Evolutionary conservation across 2,797 vertebrate species (phyloP), one percentile per base, ranked within the genome.

Genomic region (Rhodeus uyekii): DNA sequence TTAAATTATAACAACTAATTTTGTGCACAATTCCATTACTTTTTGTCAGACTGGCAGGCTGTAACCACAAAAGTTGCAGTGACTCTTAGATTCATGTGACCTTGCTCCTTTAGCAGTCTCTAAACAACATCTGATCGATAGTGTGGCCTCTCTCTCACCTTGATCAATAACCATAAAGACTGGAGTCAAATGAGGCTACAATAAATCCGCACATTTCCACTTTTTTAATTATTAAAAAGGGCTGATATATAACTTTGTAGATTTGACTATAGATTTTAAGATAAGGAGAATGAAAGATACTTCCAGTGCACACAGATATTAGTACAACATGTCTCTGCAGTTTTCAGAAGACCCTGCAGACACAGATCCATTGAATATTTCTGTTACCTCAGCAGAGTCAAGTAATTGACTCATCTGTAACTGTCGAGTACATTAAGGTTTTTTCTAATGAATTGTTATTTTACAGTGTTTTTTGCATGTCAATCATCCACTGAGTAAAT

Each of bases 71-170:
- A 77, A 76, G 83, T 79, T 84, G 44, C 50, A 79, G 55, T 77
- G 55, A 74, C 84, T 77, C 69, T 78, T 67, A 55, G 67, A 76
- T 84, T 77, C 53, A 42, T 60, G 32, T 87, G 84, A 87, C 85
- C 83, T 84, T 88, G 83, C 65, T 85, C 55, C 10, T 83, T 71
- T 80, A 81, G 79, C 78, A 84, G 78, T 81, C 79, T 78, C 83
- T 84, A 83, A 89, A 84, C 75, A 83, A 75, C 71, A 77, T 84
- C 76, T 83, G 72, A 86, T 88, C 86, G 83, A 87, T 89, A 86
- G 27, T 48, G 58, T 67, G 65, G 76, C 82, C 79, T 82, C 83
- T 71, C 64, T 81, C 76, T 50, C 44, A 71, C 81, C 85, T 80
- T 87, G 78, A 86, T 89, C 83, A 79, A 85, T 86, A 73, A 77